phyloP scores from a whole-genome alignment of 2,888 invertebrate species.

The Folsomia candida region DNA sequence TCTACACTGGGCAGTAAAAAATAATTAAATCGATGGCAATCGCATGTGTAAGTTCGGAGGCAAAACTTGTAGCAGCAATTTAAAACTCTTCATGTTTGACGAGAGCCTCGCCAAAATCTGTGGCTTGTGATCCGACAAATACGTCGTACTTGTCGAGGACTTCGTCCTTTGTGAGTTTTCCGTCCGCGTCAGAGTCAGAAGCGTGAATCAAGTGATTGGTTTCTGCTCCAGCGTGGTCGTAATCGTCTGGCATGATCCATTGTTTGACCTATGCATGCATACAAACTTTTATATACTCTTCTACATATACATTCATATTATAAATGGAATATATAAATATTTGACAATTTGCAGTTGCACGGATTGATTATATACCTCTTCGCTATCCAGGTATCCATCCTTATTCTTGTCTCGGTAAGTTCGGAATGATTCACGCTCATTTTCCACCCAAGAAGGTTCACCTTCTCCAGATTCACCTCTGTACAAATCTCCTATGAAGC shows the following conservation, averaged over 20 bases:
- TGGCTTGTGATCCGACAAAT: conserved; percentile 97
- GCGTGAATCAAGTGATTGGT: conserved; percentile 92
- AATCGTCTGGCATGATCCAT: conserved; percentile 94
- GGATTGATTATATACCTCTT: too few relatives aligned
- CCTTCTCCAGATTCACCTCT: conserved; percentile 67
- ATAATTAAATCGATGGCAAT: too few relatives aligned
- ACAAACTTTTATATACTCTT: background rate
- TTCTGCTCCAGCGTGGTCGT: conserved; percentile 96
- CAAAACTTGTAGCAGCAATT: too few relatives aligned
- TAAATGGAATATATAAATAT: too few relatives aligned
- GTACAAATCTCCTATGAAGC: conserved; percentile 76
- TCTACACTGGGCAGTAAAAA: too few relatives aligned
- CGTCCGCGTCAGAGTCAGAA: conserved; percentile 88
- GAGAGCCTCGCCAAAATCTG: conserved; percentile 96
- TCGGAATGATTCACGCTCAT: conserved; percentile 86
- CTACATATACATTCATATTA: background rate
- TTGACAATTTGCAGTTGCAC: too few relatives aligned
- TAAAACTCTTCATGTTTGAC: conserved; percentile 94
- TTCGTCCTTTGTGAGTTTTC: conserved; percentile 82
- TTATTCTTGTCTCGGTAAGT: conserved; percentile 77
- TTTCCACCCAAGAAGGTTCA: conserved; percentile 94
- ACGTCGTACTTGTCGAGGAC: conserved; percentile 92
- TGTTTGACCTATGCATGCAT: conserved; percentile 61
- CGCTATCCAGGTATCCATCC: conserved; percentile 78
- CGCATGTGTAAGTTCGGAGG: too few relatives aligned